Percentiles rank a stretch among this genome's conserved stretches.
phyloP scores from a whole-genome alignment of 2,888 invertebrate species.

The Bembecia ichneumoniformis region DNA sequence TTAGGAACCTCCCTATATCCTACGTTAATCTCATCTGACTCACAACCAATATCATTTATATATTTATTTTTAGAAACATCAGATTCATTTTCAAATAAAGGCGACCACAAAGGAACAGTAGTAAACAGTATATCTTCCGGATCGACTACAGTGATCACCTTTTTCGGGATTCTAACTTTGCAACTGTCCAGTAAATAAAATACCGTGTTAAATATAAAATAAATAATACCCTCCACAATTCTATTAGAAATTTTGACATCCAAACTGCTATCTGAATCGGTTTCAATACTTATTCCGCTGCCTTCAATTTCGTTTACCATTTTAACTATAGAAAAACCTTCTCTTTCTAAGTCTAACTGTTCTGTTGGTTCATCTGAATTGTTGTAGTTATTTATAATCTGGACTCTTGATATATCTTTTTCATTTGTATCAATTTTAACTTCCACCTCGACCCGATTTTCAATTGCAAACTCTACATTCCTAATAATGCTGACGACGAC shows the following conservation, averaged over 20 bases:
- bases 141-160: slow-evolving; percentile 51
- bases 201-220: slow-evolving; percentile 45
- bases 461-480: slow-evolving; percentile 26
- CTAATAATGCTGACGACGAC: slow-evolving; percentile 34
- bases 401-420: slow-evolving; percentile 1
- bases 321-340: slow-evolving; percentile 45
- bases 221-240: slow-evolving; percentile 47
- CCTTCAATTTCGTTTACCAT: slow-evolving; percentile 42
- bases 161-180: slow-evolving; percentile 20
- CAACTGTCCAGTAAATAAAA: slow-evolving; percentile 24
- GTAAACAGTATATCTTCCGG: slow-evolving; percentile 53
- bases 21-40: neutral
- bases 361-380: neutral
- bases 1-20: neutral
- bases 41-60: no score
- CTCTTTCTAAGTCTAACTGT: slow-evolving; percentile 3
- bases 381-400: neutral
- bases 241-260: slow-evolving; percentile 25
- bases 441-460: neutral
- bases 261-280: slow-evolving; percentile 36
- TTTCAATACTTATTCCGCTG: slow-evolving; percentile 29
- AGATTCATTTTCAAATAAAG: neutral
- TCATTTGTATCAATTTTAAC: neutral
- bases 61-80: neutral
- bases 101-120: slow-evolving; percentile 28